These are phyloP conservation scores for Deilephila elpenor DNA, from an alignment of 2,888 invertebrate genomes.

Conservation along the genomic window DNA sequence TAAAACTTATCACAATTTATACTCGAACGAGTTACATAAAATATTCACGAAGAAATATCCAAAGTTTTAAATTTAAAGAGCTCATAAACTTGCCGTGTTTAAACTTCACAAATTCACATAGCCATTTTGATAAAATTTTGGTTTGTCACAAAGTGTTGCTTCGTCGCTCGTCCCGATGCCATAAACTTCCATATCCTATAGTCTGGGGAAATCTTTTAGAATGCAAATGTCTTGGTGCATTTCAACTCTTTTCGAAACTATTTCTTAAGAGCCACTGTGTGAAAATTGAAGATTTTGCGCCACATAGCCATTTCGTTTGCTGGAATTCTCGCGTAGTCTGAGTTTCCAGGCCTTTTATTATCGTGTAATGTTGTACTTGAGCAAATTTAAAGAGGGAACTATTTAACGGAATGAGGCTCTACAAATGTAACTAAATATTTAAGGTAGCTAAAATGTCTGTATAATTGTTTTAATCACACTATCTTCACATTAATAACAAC, in stretches of 20 bases:
- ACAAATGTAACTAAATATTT: slow-evolving; percentile 14
- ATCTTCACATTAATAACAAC: background rate
- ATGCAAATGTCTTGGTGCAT: slow-evolving; percentile 77
- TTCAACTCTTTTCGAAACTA: slow-evolving; percentile 73
- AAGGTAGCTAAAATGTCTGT: background rate
- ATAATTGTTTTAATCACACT: slow-evolving; percentile 7
- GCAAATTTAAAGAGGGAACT: slow-evolving; percentile 47
- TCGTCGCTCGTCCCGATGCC: slow-evolving; percentile 47
- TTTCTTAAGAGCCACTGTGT: slow-evolving; percentile 69
- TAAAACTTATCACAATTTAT: too few species aligned
- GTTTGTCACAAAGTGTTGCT: slow-evolving; percentile 51
- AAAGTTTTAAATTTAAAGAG: background rate
- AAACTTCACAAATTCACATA: background rate
- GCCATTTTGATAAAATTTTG: background rate
- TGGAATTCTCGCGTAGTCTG: slow-evolving; percentile 55
- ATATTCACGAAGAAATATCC: too few species aligned
- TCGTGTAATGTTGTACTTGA: slow-evolving; percentile 44
- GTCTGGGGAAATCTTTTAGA: slow-evolving; percentile 65
- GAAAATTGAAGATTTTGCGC: slow-evolving; percentile 66
- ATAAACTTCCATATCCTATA: slow-evolving; percentile 66
- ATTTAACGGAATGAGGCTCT: slow-evolving; percentile 31
- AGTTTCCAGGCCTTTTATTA: slow-evolving; percentile 49
- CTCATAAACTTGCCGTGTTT: background rate
- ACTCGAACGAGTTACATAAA: too few species aligned
- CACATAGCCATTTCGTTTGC: slow-evolving; percentile 62